A percentile compares a stretch with the other conserved stretches of the same genome.
phyloP scores from a whole-genome alignment of 2,113 vertebrate species.

The Prolemur simus region DNA sequence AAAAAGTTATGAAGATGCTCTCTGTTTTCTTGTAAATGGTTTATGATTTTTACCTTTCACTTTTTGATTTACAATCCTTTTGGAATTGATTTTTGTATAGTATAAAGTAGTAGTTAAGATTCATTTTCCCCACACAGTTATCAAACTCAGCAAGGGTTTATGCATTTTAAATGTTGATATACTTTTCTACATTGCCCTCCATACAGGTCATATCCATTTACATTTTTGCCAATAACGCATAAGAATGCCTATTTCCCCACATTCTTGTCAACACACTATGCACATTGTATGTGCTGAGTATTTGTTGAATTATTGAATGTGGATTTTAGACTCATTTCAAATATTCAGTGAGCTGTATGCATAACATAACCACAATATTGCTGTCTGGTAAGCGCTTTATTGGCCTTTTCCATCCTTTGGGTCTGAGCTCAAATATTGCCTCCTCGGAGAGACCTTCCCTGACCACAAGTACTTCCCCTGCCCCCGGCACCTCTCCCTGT shows the following conservation, averaged over 20 bases:
- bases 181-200: not conserved
- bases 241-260: not conserved
- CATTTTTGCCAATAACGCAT: not conserved
- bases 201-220: not conserved
- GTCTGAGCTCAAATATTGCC: not conserved
- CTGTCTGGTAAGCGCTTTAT: too few species aligned
- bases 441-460: not conserved
- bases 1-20: not conserved
- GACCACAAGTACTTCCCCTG: not conserved
- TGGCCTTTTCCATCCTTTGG: not conserved
- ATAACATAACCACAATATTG: not conserved
- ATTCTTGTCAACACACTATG: not conserved
- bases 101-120: not conserved
- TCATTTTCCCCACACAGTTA: not conserved
- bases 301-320: not conserved
- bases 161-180: not conserved
- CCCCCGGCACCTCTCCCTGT: not conserved
- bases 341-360: not conserved
- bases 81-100: not conserved
- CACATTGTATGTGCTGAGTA: not conserved
- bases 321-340: not conserved
- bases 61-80: not conserved
- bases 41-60: not conserved
- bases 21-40: not conserved
- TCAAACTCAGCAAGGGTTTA: not conserved